Evolutionary conservation across 2,797 vertebrate genomes (phyloP).

Genomic region (Mormyrops attenuatus): DNA sequence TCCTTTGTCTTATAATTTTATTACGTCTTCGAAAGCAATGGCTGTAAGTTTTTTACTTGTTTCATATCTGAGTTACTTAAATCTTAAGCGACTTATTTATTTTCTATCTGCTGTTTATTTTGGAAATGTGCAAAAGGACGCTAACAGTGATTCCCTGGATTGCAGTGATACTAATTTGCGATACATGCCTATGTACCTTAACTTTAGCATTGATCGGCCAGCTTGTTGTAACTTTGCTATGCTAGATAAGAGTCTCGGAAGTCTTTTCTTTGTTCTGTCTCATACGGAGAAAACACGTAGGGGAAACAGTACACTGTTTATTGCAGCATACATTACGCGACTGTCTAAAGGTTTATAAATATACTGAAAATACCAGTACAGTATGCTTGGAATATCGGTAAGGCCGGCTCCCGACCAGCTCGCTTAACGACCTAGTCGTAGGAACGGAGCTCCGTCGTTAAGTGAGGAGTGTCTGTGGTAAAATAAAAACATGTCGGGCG

Average conservation of each 20-base stretch:
- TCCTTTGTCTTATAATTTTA: no score
- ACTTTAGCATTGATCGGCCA: no score
- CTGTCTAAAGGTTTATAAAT: not conserved
- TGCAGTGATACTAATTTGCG: no score
- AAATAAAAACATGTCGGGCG: not conserved
- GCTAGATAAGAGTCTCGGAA: not conserved
- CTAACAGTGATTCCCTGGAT: no score
- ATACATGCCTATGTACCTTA: not conserved
- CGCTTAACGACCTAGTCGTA: no score
- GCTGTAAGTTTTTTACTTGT: not conserved
- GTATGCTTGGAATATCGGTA: not conserved
- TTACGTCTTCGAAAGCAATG: not conserved
- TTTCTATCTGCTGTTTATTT: not conserved
- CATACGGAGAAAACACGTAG: not conserved
- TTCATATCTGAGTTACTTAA: not conserved
- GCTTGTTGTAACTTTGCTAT: not conserved
- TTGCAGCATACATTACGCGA: not conserved
- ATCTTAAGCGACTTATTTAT: not conserved
- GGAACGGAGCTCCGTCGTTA: no score
- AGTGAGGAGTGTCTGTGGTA: not conserved
- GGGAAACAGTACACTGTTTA: not conserved
- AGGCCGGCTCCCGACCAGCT: not conserved
- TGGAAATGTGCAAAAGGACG: not conserved
- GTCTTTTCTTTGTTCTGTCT: not conserved
- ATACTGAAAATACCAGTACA: not conserved